A percentile compares a stretch with the other conserved stretches of the same genome.
These are phyloP conservation scores for Listronotus bonariensis DNA, from an alignment of 1,140 invertebrate genomes.

Conservation along the genomic window DNA sequence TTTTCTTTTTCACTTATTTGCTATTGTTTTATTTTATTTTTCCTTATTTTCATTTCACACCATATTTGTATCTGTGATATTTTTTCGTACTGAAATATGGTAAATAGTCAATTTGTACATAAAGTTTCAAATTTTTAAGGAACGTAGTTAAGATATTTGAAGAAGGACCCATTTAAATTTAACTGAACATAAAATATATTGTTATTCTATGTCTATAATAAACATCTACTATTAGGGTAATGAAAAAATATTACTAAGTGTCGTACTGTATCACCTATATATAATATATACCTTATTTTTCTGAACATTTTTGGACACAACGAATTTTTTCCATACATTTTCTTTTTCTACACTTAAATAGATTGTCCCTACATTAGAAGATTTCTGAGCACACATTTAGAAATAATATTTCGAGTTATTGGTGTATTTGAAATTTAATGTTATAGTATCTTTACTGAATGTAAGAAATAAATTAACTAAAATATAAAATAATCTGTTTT, in stretches of 20 bases:
- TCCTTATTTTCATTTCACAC: conserved; percentile 39
- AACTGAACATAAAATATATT: conserved; percentile 38
- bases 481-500: conserved; percentile 11
- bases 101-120: conserved; percentile 53
- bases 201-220: conserved; percentile 37
- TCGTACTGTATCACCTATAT: conserved; percentile 32
- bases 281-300: conserved; percentile 17
- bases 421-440: conserved; percentile 51
- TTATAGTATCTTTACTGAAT: conserved; percentile 51
- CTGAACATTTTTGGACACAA: conserved; percentile 22
- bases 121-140: conserved; percentile 41
- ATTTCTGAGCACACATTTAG: conserved; percentile 41
- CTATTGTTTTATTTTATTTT: conserved; percentile 43
- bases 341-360: conserved; percentile 39
- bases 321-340: conserved; percentile 22
- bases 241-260: conserved; percentile 33
- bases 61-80: conserved; percentile 51
- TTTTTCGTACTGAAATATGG: conserved; percentile 51
- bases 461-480: conserved; percentile 40
- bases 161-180: conserved; percentile 36
- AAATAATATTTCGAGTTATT: conserved; percentile 50
- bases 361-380: conserved; percentile 29
- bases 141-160: conserved; percentile 37
- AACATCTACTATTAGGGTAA: conserved; percentile 34
- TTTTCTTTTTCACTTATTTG: conserved; percentile 42